Conservation (phyloP, 2,797 vertebrate species). For the Echeneis naucrates region DNA sequence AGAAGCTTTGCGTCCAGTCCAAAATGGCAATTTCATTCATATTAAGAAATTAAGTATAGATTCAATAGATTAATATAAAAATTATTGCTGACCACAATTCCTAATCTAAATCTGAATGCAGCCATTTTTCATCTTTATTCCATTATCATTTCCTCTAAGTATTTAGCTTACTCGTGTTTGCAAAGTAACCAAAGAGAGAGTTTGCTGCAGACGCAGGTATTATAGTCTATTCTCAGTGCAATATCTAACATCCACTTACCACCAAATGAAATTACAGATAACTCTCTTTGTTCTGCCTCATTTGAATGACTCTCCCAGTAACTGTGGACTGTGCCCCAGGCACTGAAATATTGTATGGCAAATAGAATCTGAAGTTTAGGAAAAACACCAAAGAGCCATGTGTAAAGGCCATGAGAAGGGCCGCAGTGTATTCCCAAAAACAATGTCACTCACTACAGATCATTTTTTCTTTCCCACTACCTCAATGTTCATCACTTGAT, state of each 20-base stretch:
- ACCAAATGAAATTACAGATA: not conserved
- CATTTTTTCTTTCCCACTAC: not conserved
- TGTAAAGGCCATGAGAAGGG: too few relatives aligned
- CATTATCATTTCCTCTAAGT: not conserved
- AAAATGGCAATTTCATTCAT: not conserved
- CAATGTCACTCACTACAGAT: constrained; percentile 4
- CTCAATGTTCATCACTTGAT: constrained; percentile 16
- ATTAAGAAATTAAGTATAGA: not conserved
- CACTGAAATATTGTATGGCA: not conserved
- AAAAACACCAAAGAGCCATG: too few relatives aligned
- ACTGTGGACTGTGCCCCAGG: too few relatives aligned
- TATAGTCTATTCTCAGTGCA: too few relatives aligned
- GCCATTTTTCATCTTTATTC: not conserved
- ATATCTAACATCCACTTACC: too few relatives aligned
- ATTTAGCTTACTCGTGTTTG: too few relatives aligned
- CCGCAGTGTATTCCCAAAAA: too few relatives aligned
- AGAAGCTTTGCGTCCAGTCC: not conserved
- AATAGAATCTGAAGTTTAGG: not conserved
- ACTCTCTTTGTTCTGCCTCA: not conserved
- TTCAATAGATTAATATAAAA: not conserved
- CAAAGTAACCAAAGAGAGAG: too few relatives aligned
- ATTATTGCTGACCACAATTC: too few relatives aligned
- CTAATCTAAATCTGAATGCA: not conserved
- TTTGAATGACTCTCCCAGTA: not conserved
- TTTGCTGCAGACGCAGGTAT: too few relatives aligned